Conservation (phyloP, 1,140 invertebrate species). For the Eciton burchellii region DNA sequence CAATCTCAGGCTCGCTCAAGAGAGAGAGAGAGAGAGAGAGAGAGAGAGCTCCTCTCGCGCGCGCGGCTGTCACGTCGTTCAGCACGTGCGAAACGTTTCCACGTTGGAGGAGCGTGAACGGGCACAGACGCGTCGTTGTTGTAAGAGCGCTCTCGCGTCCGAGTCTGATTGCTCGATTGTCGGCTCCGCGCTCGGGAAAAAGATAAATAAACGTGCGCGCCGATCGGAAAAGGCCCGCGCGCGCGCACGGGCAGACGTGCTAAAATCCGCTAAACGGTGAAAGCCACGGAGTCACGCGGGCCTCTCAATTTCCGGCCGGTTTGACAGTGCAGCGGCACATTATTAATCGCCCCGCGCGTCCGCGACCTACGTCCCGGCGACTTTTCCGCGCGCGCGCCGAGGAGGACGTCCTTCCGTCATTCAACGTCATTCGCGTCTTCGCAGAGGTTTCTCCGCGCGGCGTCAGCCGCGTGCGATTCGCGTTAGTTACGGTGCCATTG, state of each 20-base stretch:
- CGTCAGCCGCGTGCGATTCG: too few relatives aligned
- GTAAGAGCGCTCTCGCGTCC: constrained; percentile 41
- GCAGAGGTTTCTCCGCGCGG: too few relatives aligned
- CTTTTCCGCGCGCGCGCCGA: neutral
- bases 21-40: constrained; percentile 41
- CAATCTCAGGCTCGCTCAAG: constrained; percentile 43
- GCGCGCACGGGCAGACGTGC: constrained; percentile 22
- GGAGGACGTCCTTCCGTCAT: neutral
- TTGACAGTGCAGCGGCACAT: constrained; percentile 7
- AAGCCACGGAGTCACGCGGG: constrained; percentile 46
- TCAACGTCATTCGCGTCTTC: neutral
- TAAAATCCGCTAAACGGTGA: constrained; percentile 56
- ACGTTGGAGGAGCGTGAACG: too few relatives aligned
- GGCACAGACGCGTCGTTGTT: constrained; percentile 51
- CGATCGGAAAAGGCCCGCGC: constrained; percentile 12
- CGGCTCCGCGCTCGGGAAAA: constrained; percentile 28
- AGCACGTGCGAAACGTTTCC: constrained; percentile 32
- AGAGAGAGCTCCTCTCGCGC: constrained; percentile 22
- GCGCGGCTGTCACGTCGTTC: constrained; percentile 21
- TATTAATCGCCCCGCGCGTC: constrained; percentile 34
- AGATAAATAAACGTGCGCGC: constrained; percentile 41
- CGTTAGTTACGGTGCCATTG: too few relatives aligned
- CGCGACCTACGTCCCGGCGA: neutral
- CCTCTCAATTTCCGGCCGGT: constrained; percentile 53
- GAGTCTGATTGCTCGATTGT: constrained; percentile 50